phyloP scores from a whole-genome alignment of 1,140 invertebrate species.

The Cotesia typhae region DNA sequence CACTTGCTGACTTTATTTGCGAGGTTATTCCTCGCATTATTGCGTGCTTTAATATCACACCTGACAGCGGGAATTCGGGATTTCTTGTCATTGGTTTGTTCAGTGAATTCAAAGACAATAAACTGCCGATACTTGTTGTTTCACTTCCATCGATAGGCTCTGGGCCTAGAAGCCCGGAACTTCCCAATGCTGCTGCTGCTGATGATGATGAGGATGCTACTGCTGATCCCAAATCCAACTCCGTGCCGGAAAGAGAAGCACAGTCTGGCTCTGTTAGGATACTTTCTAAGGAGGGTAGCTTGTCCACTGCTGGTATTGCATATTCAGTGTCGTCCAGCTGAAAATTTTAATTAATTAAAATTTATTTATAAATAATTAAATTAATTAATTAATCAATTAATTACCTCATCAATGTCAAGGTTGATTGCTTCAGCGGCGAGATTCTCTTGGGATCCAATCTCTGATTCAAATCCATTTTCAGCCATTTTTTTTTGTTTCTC shows the following conservation, averaged over 20 bases:
- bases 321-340: slow-evolving; percentile 85
- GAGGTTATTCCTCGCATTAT: slow-evolving; percentile 86
- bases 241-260: slow-evolving; percentile 69
- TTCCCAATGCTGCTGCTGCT: too few species aligned
- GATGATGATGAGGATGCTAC: slow-evolving; percentile 30
- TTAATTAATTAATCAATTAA: not conserved
- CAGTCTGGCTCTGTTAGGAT: slow-evolving; percentile 82
- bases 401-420: slow-evolving; percentile 75
- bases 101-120: slow-evolving; percentile 60
- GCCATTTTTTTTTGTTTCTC: slow-evolving; percentile 55
- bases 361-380: not conserved
- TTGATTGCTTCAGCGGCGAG: slow-evolving; percentile 67
- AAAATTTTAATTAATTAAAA: slow-evolving; percentile 38
- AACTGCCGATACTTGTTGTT: slow-evolving; percentile 60
- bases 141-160: slow-evolving; percentile 59
- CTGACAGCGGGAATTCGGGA: slow-evolving; percentile 66
- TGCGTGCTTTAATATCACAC: slow-evolving; percentile 81
- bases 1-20: slow-evolving; percentile 82
- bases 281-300: slow-evolving; percentile 84
- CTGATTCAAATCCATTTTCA: slow-evolving; percentile 70
- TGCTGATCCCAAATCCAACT: slow-evolving; percentile 62
- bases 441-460: slow-evolving; percentile 74
- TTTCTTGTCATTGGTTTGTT: slow-evolving; percentile 57
- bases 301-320: slow-evolving; percentile 80
- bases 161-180: not conserved